Evolutionary conservation across 2,797 vertebrate species (phyloP).

Genomic region (Myoxocephalus aenaeus): DNA sequence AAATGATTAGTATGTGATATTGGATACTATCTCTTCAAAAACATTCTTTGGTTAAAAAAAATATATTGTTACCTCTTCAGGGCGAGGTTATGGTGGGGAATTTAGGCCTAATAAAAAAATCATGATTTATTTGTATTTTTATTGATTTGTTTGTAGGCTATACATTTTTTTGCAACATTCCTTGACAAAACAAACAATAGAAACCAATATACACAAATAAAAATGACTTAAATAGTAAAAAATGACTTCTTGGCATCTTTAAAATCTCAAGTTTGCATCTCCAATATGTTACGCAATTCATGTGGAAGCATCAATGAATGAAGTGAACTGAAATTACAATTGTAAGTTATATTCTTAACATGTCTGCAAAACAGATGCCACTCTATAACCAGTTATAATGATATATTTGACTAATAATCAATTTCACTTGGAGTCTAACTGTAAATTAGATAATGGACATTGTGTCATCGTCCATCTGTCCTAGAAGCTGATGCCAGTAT

Average conservation of each 20-base stretch:
- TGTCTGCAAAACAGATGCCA: neutral
- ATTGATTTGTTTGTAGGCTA: neutral
- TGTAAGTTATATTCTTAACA: neutral
- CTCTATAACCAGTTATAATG: neutral
- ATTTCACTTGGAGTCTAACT: constrained; percentile 1
- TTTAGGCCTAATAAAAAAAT: neutral
- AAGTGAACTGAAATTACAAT: neutral
- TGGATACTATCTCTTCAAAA: neutral
- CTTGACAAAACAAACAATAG: neutral
- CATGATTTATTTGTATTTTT: neutral
- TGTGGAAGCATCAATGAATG: neutral
- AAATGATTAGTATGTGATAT: neutral
- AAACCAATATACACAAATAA: neutral
- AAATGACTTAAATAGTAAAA: neutral
- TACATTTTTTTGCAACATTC: neutral
- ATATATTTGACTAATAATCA: constrained; percentile 4
- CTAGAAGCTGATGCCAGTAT: constrained; percentile 60
- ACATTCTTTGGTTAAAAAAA: neutral
- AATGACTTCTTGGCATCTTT: neutral
- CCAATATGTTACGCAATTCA: neutral
- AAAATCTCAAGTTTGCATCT: neutral
- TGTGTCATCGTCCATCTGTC: constrained; percentile 41
- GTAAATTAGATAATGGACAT: constrained; percentile 36
- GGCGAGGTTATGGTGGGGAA: neutral
- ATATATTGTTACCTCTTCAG: neutral